A percentile compares a stretch with the other conserved stretches of the same genome.
phyloP scores from a whole-genome alignment of 2,113 vertebrate species.

The Brienomyrus longianalis region DNA sequence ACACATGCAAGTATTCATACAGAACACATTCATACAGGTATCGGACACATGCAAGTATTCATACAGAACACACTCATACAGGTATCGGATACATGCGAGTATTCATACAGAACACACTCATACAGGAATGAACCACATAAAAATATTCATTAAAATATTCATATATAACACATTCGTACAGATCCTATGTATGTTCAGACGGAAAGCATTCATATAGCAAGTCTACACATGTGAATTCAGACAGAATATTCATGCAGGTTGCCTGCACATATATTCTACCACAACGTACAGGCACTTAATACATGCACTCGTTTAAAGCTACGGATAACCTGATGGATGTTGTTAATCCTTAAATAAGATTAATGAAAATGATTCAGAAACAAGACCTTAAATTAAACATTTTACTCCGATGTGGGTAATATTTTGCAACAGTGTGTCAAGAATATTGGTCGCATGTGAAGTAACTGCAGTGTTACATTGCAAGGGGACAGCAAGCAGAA shows the following conservation, averaged over 20 bases:
- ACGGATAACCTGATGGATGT: neutral
- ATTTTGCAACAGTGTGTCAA: neutral
- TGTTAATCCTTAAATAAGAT: neutral
- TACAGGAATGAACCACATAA: neutral
- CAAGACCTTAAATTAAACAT: neutral
- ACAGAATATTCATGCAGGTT: neutral
- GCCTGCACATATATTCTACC: neutral
- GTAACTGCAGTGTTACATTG: neutral
- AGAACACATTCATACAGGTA: neutral
- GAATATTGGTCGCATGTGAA: neutral
- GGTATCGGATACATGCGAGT: neutral
- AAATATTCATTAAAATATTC: neutral
- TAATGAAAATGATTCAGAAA: neutral
- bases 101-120: neutral
- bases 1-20: neutral
- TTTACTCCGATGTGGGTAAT: neutral
- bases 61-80: neutral
- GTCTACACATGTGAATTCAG: neutral
- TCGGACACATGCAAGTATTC: neutral
- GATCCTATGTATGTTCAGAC: neutral
- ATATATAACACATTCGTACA: neutral
- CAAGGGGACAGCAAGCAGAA: neutral
- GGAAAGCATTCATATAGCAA: neutral
- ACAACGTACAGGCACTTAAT: neutral
- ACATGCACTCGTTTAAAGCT: neutral